phyloP scores from a whole-genome alignment of 2,113 vertebrate genomes.

The Myotis brandtii region DNA sequence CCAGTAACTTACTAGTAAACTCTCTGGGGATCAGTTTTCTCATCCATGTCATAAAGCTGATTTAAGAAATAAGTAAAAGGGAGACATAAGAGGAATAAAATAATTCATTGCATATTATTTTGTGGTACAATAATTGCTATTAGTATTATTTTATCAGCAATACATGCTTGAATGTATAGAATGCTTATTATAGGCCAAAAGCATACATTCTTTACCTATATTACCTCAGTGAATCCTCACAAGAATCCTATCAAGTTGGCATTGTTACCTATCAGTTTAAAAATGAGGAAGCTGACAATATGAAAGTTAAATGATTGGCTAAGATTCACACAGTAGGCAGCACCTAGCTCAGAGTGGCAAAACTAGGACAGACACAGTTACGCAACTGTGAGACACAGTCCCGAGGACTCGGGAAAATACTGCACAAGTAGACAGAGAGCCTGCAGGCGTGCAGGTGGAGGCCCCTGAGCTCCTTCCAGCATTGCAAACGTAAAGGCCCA shows the following conservation, averaged over 20 bases:
- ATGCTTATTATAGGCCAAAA: not conserved
- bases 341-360: not conserved
- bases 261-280: conserved; percentile 4
- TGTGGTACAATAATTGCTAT: not conserved
- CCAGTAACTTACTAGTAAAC: not conserved
- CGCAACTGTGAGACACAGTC: not conserved
- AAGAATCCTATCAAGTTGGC: not conserved
- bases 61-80: not conserved
- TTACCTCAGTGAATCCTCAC: not conserved
- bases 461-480: not conserved
- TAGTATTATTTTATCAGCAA: not conserved
- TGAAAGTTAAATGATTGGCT: not conserved
- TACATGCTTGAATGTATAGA: not conserved
- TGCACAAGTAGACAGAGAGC: not conserved
- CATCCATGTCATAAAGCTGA: not conserved
- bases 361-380: not conserved
- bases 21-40: not conserved
- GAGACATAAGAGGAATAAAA: not conserved
- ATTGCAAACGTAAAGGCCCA: not conserved
- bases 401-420: not conserved
- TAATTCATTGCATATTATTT: not conserved
- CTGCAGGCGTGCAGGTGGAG: not conserved
- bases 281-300: not conserved
- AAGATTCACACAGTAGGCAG: not conserved
- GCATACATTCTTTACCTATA: not conserved